These are phyloP conservation scores for Helicoverpa armigera DNA, from an alignment of 1,140 invertebrate species.

Conservation along the genomic window DNA sequence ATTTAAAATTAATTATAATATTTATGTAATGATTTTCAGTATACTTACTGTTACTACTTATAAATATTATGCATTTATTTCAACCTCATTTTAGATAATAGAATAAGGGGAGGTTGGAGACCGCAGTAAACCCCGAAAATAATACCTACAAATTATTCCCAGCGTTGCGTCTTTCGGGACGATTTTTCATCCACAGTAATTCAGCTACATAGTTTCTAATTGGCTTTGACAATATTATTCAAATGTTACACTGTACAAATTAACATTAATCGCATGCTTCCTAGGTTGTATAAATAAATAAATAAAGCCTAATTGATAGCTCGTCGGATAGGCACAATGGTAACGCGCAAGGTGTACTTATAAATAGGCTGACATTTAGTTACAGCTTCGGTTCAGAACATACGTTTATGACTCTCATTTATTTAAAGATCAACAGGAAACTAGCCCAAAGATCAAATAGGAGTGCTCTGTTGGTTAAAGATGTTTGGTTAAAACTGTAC, in stretches of 20 bases:
- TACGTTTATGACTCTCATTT: slow-evolving; percentile 29
- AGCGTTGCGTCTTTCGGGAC: too few species aligned
- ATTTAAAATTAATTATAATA: too few species aligned
- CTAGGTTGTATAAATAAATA: slow-evolving; percentile 25
- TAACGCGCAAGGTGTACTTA: slow-evolving; percentile 41
- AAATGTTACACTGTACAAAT: slow-evolving; percentile 4
- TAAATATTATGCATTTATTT: too few species aligned
- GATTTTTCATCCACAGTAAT: too few species aligned
- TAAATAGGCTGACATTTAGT: slow-evolving; percentile 46
- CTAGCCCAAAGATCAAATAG: slow-evolving; percentile 29
- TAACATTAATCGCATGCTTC: slow-evolving; percentile 3
- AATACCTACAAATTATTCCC: too few species aligned
- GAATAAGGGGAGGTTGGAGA: too few species aligned
- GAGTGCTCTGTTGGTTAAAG: background rate
- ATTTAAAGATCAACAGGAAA: slow-evolving; percentile 37
- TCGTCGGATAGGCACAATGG: slow-evolving; percentile 32
- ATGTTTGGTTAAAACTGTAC: background rate
- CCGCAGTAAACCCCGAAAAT: too few species aligned
- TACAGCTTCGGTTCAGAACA: slow-evolving; percentile 23
- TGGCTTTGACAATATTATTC: background rate
- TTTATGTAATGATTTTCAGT: too few species aligned
- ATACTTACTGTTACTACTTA: too few species aligned
- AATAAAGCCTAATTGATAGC: slow-evolving; percentile 41
- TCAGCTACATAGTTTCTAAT: too few species aligned
- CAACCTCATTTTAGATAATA: too few species aligned